phyloP scores from a whole-genome alignment of 2,113 vertebrate species.

The Bagarius yarrelli region DNA sequence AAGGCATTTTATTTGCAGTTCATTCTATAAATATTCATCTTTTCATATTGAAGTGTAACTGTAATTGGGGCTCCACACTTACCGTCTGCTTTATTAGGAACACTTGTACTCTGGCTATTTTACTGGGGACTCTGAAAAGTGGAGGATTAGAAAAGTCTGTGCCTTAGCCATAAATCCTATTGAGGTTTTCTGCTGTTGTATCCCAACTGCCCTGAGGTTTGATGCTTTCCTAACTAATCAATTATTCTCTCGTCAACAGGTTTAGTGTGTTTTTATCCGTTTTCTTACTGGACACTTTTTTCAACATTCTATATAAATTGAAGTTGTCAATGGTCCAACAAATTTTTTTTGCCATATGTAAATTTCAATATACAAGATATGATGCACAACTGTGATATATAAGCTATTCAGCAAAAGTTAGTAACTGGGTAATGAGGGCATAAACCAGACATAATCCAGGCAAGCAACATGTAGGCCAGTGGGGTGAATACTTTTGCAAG shows the following conservation, averaged over 20 bases:
- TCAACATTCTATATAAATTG: background rate
- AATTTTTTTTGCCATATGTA: too few relatives aligned
- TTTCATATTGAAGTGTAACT: too few relatives aligned
- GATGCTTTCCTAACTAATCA: too few relatives aligned
- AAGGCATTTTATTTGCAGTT: background rate
- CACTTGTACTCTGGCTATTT: background rate
- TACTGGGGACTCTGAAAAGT: background rate
- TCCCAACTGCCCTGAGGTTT: background rate
- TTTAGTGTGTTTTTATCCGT: background rate
- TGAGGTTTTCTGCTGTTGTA: background rate
- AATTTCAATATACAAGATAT: background rate
- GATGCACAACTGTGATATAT: background rate
- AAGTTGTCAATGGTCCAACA: too few relatives aligned
- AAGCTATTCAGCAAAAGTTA: background rate
- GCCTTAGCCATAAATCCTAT: too few relatives aligned
- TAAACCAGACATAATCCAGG: background rate
- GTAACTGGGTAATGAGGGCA: background rate
- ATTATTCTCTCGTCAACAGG: background rate
- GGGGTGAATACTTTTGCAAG: background rate
- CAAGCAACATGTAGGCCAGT: background rate
- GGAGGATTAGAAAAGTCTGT: background rate
- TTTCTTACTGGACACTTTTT: background rate
- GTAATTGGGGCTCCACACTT: background rate
- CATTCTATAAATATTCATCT: background rate
- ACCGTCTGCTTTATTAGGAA: background rate